Percentiles rank a stretch among this genome's conserved stretches.
phyloP scores from a whole-genome alignment of 2,113 vertebrate species.

The Catagonus wagneri region DNA sequence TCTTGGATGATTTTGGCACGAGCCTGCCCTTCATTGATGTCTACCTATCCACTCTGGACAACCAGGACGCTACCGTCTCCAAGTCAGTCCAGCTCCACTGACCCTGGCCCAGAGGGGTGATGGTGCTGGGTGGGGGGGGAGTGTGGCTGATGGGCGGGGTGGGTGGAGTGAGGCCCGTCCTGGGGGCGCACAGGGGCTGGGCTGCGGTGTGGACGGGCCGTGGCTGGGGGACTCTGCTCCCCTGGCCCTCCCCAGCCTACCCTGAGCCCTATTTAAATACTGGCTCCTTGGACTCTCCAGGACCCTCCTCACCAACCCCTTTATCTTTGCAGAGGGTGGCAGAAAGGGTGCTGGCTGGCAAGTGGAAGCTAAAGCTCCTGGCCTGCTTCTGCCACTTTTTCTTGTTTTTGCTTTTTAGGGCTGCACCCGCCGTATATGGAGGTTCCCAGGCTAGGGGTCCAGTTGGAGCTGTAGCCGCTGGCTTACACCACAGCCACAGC shows the following conservation, averaged over 20 bases:
- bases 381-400: not conserved
- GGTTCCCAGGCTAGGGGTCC: too few species aligned
- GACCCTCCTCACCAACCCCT: not conserved
- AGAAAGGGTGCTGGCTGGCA: not conserved
- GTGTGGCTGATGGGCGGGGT: not conserved
- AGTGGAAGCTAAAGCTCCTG: not conserved
- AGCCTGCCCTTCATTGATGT: conserved; percentile 75
- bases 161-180: not conserved
- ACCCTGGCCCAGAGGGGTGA: not conserved
- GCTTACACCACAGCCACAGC: too few species aligned
- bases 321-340: not conserved
- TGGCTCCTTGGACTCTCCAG: not conserved
- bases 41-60: conserved; percentile 73
- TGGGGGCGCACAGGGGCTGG: not conserved
- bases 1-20: conserved; percentile 77
- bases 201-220: not conserved
- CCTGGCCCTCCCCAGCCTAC: not conserved
- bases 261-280: not conserved
- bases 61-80: conserved; percentile 67
- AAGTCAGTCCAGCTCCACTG: conserved; percentile 60
- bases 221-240: not conserved
- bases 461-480: too few species aligned
- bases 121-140: not conserved
- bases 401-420: too few species aligned
- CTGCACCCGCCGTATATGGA: too few species aligned